Percentiles rank a stretch among this genome's conserved stretches.
Evolutionary conservation across 2,113 vertebrate species (phyloP).

Genomic region (Elachura formosa): DNA sequence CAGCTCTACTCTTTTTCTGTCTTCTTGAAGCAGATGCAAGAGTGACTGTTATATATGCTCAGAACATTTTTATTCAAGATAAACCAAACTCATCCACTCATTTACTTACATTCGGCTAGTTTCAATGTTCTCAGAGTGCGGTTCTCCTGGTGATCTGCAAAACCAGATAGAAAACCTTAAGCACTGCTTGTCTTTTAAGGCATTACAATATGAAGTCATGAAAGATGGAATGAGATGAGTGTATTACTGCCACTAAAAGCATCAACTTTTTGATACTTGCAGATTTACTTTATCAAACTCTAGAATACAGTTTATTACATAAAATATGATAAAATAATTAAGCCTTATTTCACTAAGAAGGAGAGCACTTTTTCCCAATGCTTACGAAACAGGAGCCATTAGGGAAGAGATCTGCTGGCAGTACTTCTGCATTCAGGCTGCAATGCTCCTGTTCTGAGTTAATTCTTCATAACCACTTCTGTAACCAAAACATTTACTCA

Average conservation of each 20-base stretch:
- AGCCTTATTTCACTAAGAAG: background rate
- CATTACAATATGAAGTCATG: background rate
- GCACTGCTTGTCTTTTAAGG: background rate
- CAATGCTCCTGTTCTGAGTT: background rate
- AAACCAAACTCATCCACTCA: background rate
- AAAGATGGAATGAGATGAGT: background rate
- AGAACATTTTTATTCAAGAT: background rate
- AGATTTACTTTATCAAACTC: background rate
- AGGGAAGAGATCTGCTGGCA: background rate
- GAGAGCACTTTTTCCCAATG: background rate
- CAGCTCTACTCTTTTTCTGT: background rate
- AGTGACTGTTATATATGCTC: background rate
- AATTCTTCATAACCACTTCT: background rate
- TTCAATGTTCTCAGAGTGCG: slow-evolving; percentile 84
- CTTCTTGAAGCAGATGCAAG: background rate
- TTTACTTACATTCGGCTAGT: slow-evolving; percentile 96
- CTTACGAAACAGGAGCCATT: background rate
- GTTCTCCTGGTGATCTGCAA: slow-evolving; percentile 84
- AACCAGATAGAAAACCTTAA: slow-evolving; percentile 55
- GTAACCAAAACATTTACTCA: background rate
- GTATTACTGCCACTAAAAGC: background rate
- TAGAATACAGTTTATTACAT: background rate
- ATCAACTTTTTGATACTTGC: background rate
- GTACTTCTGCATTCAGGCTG: background rate
- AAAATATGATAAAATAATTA: background rate